Percentiles rank a stretch among this genome's conserved stretches.
Evolutionary conservation across 2,113 vertebrate species (phyloP).

Genomic region (Spilogale gracilis): DNA sequence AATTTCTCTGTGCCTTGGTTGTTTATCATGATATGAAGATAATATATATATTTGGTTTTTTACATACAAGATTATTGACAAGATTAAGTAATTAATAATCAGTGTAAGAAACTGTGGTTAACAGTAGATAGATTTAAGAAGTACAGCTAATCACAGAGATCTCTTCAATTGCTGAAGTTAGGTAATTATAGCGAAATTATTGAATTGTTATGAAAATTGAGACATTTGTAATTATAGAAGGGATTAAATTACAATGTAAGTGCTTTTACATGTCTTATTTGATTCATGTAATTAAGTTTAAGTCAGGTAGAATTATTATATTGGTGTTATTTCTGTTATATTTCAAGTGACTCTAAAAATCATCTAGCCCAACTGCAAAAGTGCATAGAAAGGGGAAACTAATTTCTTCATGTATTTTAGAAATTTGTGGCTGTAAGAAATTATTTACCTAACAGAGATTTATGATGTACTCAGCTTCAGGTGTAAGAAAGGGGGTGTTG

Average conservation of each 20-base stretch:
- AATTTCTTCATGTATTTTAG: constrained; percentile 52
- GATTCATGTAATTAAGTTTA: constrained; percentile 46
- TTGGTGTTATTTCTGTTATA: constrained; percentile 51
- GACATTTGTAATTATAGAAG: constrained; percentile 52
- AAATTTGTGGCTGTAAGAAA: constrained; percentile 47
- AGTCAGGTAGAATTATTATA: constrained; percentile 16
- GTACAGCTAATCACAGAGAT: constrained; percentile 28
- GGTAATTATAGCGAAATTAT: constrained; percentile 48
- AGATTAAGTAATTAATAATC: background rate
- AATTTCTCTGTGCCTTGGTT: constrained; percentile 2
- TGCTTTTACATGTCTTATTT: constrained; percentile 47
- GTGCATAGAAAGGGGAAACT: background rate
- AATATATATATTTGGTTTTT: background rate
- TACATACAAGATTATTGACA: background rate
- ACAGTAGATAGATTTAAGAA: constrained; percentile 24
- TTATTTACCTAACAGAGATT: constrained; percentile 43
- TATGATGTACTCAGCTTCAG: constrained; percentile 1
- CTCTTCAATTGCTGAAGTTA: constrained; percentile 29
- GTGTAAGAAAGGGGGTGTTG: constrained; percentile 4
- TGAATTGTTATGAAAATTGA: constrained; percentile 57
- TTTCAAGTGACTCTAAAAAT: background rate
- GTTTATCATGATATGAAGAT: constrained; percentile 35
- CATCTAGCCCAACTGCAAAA: constrained; percentile 24
- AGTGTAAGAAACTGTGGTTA: constrained; percentile 9
- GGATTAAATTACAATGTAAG: constrained; percentile 21